These are phyloP conservation scores for Ancistrus triradiatus DNA, from an alignment of 2,113 vertebrate genomes.

Conservation along the genomic window DNA sequence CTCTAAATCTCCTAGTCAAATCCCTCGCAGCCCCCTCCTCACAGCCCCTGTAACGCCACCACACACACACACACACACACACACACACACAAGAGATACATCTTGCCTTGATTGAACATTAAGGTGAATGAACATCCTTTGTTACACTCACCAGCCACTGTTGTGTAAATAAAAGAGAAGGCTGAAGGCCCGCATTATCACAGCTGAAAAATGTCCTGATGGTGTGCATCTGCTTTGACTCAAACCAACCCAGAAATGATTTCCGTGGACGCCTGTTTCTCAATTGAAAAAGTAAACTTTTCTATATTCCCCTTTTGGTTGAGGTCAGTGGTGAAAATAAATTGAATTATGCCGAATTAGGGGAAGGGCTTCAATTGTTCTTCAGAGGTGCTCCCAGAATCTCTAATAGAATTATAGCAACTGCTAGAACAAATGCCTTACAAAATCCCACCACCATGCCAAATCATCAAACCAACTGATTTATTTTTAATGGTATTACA, in stretches of 20 bases:
- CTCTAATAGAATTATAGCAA: conserved; percentile 73
- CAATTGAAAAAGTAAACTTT: conserved; percentile 53
- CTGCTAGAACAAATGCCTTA: conserved; percentile 66
- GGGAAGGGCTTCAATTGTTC: conserved; percentile 70
- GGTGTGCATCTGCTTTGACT: conserved; percentile 27
- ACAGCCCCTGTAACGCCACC: not conserved
- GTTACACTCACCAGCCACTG: conserved; percentile 2
- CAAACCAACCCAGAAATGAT: conserved; percentile 15
- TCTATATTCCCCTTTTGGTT: conserved; percentile 36
- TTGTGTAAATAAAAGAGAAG: conserved; percentile 2
- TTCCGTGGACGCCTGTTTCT: conserved; percentile 20
- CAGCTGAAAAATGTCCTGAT: not conserved
- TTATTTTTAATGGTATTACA: conserved; percentile 82
- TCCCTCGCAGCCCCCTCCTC: conserved; percentile 28
- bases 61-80: conserved; percentile 15
- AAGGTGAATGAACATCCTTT: not conserved
- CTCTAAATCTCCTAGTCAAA: conserved; percentile 56
- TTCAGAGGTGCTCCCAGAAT: conserved; percentile 62
- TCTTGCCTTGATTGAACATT: conserved; percentile 15
- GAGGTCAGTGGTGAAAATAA: conserved; percentile 56
- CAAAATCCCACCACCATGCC: conserved; percentile 64
- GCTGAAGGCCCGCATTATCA: not conserved
- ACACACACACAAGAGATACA: conserved; percentile 10
- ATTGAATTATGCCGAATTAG: conserved; percentile 67
- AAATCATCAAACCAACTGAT: conserved; percentile 80